A percentile compares a stretch with the other conserved stretches of the same genome.
These are phyloP conservation scores for Gasterosteus aculeatus DNA, from an alignment of 2,113 vertebrate genomes.

Conservation along the genomic window DNA sequence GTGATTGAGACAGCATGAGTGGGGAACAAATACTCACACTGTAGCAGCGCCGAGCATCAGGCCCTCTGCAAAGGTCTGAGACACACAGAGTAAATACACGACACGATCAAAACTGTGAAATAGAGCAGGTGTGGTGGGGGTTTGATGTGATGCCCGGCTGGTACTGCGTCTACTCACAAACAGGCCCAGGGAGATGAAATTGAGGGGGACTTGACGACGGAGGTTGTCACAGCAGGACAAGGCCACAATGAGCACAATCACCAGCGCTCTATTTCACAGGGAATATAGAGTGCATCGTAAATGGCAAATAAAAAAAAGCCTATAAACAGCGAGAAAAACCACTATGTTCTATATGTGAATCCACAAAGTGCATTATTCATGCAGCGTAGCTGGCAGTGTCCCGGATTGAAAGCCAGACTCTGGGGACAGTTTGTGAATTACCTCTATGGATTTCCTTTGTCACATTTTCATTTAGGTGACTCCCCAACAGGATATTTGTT, in stretches of 20 bases:
- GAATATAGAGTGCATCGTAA: constrained; percentile 51
- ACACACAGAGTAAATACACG: constrained; percentile 35
- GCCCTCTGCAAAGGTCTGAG: constrained; percentile 82
- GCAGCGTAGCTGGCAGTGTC: background rate
- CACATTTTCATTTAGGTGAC: constrained; percentile 23
- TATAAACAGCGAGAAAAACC: constrained; percentile 15
- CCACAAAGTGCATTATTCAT: constrained; percentile 38
- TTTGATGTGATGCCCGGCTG: constrained; percentile 65
- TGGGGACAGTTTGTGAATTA: constrained; percentile 28
- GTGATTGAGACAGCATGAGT: constrained; percentile 48
- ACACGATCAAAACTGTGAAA: constrained; percentile 27
- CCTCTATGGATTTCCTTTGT: constrained; percentile 1
- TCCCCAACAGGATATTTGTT: background rate
- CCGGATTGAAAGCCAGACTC: background rate
- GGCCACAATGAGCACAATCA: constrained; percentile 72
- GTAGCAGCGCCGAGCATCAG: constrained; percentile 83
- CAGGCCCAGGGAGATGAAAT: constrained; percentile 85
- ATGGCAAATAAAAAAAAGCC: constrained; percentile 59
- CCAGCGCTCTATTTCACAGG: constrained; percentile 66
- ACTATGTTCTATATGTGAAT: constrained; percentile 23
- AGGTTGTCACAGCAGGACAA: constrained; percentile 81
- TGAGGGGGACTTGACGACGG: constrained; percentile 82
- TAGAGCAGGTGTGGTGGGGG: constrained; percentile 39
- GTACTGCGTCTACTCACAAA: constrained; percentile 84
- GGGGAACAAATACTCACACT: constrained; percentile 76